phyloP scores from a whole-genome alignment of 1,140 invertebrate species.

The Nasonia vitripennis region DNA sequence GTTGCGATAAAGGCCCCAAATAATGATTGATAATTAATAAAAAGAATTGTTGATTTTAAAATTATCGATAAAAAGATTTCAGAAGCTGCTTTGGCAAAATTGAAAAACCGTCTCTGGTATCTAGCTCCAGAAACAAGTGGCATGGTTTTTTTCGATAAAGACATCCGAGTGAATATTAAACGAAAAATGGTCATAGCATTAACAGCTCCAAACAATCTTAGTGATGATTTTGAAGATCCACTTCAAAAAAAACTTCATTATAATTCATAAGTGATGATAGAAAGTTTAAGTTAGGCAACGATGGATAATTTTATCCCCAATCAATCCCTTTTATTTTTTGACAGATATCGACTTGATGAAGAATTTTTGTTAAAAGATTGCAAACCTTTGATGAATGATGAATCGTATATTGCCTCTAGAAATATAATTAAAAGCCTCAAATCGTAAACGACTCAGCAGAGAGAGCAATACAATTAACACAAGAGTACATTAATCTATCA shows the following conservation, averaged over 20 bases:
- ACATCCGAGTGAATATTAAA: not conserved
- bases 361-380: slow-evolving; percentile 26
- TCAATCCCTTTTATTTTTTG: slow-evolving; percentile 9
- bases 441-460: slow-evolving; percentile 8
- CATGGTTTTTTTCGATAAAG: not conserved
- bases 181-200: not conserved
- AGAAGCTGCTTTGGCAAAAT: not conserved
- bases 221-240: not conserved
- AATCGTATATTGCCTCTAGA: slow-evolving; percentile 20
- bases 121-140: not conserved
- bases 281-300: too few species aligned
- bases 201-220: too few species aligned
- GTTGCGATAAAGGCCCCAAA: not conserved
- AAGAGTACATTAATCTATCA: too few species aligned
- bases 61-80: not conserved
- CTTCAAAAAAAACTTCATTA: too few species aligned
- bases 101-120: not conserved
- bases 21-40: slow-evolving; percentile 11
- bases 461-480: too few species aligned
- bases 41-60: slow-evolving; percentile 8
- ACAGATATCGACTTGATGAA: slow-evolving; percentile 9
- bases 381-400: slow-evolving; percentile 10
- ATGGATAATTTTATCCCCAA: too few species aligned
- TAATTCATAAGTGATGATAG: too few species aligned
- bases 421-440: slow-evolving; percentile 11